Conservation (phyloP, 2,888 invertebrate species). For the Hofmannophila pseudospretella region DNA sequence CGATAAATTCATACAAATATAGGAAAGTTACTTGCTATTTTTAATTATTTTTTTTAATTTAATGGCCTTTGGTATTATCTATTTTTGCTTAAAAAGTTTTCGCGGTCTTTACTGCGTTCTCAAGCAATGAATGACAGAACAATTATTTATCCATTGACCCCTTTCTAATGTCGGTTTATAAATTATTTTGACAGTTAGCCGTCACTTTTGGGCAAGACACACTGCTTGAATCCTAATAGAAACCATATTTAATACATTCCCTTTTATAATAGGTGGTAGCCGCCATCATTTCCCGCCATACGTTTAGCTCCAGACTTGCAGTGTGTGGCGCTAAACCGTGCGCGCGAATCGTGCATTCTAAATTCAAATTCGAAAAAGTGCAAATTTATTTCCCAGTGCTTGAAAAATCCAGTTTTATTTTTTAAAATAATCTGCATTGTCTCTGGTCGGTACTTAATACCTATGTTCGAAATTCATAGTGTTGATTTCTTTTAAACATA, state of each 20-base stretch:
- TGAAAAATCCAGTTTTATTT: slow-evolving; percentile 8
- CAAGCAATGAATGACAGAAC: slow-evolving; percentile 25
- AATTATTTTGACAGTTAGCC: slow-evolving; percentile 26
- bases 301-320: slow-evolving; percentile 29
- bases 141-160: slow-evolving; percentile 63
- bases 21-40: too few species aligned
- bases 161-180: slow-evolving; percentile 31
- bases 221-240: slow-evolving; percentile 49
- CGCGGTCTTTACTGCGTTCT: too few species aligned
- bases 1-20: too few species aligned
- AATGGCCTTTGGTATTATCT: too few species aligned
- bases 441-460: slow-evolving; percentile 31
- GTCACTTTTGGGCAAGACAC: slow-evolving; percentile 44
- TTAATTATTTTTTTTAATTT: too few species aligned
- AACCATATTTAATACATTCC: slow-evolving; percentile 39
- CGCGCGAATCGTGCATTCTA: slow-evolving; percentile 31
- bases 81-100: too few species aligned
- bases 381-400: too few species aligned
- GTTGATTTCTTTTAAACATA: too few species aligned
- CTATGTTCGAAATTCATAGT: too few species aligned
- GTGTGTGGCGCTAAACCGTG: slow-evolving; percentile 39
- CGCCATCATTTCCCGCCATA: slow-evolving; percentile 36
- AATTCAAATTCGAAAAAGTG: neutral
- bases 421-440: slow-evolving; percentile 18
- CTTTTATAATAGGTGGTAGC: slow-evolving; percentile 33